A percentile compares a stretch with the other conserved stretches of the same genome.
Evolutionary conservation across 2,797 vertebrate genomes (phyloP).

Genomic region (Acomys russatus): DNA sequence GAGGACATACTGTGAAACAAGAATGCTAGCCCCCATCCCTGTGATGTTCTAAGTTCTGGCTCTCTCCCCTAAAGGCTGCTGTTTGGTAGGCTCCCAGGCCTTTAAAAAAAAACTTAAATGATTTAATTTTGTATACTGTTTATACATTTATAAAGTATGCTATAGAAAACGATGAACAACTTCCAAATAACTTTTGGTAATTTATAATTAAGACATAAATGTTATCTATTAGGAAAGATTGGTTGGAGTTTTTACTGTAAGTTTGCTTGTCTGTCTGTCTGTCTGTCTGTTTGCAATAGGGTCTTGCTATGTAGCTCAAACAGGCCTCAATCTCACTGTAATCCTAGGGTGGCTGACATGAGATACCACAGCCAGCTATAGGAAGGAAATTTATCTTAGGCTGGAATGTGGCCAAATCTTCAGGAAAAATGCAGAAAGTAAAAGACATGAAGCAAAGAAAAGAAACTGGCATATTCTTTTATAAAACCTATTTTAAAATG

Average conservation of each 20-base stretch:
- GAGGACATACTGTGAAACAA: background rate
- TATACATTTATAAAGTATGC: slow-evolving; percentile 5
- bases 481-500: slow-evolving; percentile 1
- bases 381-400: slow-evolving; percentile 3
- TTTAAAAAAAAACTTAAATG: background rate
- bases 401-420: background rate
- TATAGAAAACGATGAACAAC: slow-evolving; percentile 5
- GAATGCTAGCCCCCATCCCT: background rate
- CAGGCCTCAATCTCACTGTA: background rate
- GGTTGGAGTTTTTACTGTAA: background rate
- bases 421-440: slow-evolving; percentile 22
- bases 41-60: background rate
- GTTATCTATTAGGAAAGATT: slow-evolving; percentile 15
- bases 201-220: slow-evolving; percentile 56
- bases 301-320: background rate
- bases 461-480: slow-evolving; percentile 16
- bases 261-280: background rate
- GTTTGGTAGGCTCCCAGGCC: background rate
- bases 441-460: slow-evolving; percentile 9
- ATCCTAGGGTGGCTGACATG: background rate
- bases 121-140: slow-evolving; percentile 1
- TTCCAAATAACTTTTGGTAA: background rate
- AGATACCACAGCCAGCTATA: background rate
- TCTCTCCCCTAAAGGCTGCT: background rate
- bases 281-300: background rate